phyloP scores from a whole-genome alignment of 2,797 vertebrate genomes.

The Scolopax rusticola region DNA sequence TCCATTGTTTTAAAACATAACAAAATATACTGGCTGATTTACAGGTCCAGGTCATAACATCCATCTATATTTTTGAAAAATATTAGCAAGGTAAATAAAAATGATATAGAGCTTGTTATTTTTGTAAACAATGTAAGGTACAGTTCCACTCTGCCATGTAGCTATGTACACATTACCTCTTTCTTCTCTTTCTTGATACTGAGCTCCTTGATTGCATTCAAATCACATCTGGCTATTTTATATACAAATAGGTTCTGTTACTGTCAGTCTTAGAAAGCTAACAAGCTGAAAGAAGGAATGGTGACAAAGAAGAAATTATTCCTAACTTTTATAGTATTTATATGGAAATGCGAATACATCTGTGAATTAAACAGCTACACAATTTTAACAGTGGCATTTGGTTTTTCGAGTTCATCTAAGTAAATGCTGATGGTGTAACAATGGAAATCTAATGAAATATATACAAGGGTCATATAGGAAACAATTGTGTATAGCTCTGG shows the following conservation, averaged over 20 bases:
- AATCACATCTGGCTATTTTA: background rate
- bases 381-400: background rate
- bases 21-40: background rate
- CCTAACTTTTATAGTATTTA: background rate
- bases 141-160: background rate
- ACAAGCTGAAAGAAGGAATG: background rate
- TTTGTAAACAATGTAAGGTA: background rate
- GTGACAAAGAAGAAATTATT: background rate
- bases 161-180: background rate
- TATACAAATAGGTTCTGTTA: background rate
- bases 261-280: background rate
- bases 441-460: background rate
- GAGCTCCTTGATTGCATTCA: background rate
- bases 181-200: background rate
- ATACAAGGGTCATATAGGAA: background rate
- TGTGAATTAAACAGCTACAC: background rate
- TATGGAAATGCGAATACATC: background rate
- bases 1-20: background rate
- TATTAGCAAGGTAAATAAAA: background rate
- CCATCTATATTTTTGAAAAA: background rate
- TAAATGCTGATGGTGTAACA: background rate
- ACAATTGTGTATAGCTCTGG: background rate
- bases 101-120: background rate
- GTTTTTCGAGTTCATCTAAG: background rate
- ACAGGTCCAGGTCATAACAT: background rate